A percentile compares a stretch with the other conserved stretches of the same genome.
These are phyloP conservation scores for Calidris pugnax DNA, from an alignment of 2,113 vertebrate species.

Conservation along the genomic window DNA sequence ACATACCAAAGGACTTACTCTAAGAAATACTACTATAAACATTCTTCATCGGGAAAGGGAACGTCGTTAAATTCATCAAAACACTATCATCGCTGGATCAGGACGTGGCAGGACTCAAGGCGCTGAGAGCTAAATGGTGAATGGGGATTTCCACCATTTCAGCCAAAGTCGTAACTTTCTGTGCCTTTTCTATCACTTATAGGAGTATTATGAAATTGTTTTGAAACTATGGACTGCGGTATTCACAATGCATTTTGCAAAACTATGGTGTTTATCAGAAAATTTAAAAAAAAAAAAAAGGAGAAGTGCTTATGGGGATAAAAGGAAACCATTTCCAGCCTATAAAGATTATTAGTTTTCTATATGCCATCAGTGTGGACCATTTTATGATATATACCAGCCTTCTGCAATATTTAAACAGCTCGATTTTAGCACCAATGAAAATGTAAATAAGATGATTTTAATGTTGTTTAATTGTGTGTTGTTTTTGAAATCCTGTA, in stretches of 20 bases:
- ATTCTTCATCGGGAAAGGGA: constrained; percentile 82
- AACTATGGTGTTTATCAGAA: constrained; percentile 68
- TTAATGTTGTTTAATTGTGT: constrained; percentile 81
- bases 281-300: constrained; percentile 27
- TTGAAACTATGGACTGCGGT: constrained; percentile 72
- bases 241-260: constrained; percentile 67
- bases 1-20: constrained; percentile 89
- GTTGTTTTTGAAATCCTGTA: constrained; percentile 79
- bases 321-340: constrained; percentile 75
- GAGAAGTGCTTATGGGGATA: constrained; percentile 61
- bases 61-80: constrained; percentile 77
- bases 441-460: constrained; percentile 88
- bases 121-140: constrained; percentile 79
- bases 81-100: constrained; percentile 83
- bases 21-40: constrained; percentile 85
- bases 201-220: constrained; percentile 71
- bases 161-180: constrained; percentile 83
- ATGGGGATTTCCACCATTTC: constrained; percentile 73
- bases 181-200: constrained; percentile 82
- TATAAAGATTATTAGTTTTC: constrained; percentile 67
- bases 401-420: constrained; percentile 82
- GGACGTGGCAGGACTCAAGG: constrained; percentile 80
- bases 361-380: constrained; percentile 70
- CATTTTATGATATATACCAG: constrained; percentile 72
- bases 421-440: constrained; percentile 76